Evolutionary conservation across 2,888 invertebrate genomes (phyloP), one percentile per base, ranked within the genome.

Genomic region (Cylindroiulus punctatus): DNA sequence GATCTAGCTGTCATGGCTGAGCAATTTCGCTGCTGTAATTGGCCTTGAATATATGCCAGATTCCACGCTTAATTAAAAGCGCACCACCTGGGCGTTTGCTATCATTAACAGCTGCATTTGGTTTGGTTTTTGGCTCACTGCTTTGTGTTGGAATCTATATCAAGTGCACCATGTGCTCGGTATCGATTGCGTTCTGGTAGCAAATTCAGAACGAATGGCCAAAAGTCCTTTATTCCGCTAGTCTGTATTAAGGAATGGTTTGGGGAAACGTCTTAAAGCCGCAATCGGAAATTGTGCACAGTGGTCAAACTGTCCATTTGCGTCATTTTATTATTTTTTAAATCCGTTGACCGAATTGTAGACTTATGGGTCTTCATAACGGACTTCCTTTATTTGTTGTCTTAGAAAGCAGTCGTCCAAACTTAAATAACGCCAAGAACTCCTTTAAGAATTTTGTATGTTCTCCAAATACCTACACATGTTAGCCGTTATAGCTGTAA

Each of bases 11-110:
- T 4, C 12, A 76, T 76, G 12, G 14, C 76, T 14, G 76, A 76
- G 7, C 76, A 30, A 65, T 26, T 26, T n/a, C 10, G 14, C n/a
- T 65, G 22, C 22, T 12, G 2, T 65, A 30, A 76, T 30, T 76
- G 76, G 30, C 76, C 76, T 76, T 76, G 76, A 76, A 30, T 14
- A 30, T 76, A 12, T 76, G 76, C 76, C 76, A 76, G 76, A 76
- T 65, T 65, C 65, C 65, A 65, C 65, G 65, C 4, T 76, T 76
- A 76, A 76, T 76, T 76, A 76, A 65, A 76, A 76, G 76, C 76
- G 76, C 30, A 14, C 76, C 76, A 76, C 76, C 76, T 76, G 76
- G 76, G 76, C 76, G 76, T 76, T 76, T 30, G 76, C 76, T 76
- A 30, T 76, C 30, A 76, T 76, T 76, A 76, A 30, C 76, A 76